phyloP scores from a whole-genome alignment of 2,888 invertebrate genomes.

The Abrostola tripartita region DNA sequence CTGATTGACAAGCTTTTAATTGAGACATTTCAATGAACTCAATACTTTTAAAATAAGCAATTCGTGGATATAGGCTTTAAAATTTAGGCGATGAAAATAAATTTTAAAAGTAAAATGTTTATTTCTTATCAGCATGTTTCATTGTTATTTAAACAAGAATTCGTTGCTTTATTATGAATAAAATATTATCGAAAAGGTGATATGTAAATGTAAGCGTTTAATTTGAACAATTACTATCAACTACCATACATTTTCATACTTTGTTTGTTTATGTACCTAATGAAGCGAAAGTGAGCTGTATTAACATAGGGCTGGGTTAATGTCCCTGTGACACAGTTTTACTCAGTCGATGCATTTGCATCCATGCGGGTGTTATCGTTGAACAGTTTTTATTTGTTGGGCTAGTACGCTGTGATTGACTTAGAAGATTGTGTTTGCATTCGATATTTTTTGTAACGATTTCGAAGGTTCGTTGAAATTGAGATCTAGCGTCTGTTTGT shows the following conservation, averaged over 20 bases:
- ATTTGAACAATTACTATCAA: too few relatives aligned
- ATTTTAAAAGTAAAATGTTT: too few relatives aligned
- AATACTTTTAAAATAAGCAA: conserved; percentile 5
- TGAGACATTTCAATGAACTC: conserved; percentile 9
- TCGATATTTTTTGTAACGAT: background rate
- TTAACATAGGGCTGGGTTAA: conserved; percentile 43
- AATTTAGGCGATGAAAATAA: too few relatives aligned
- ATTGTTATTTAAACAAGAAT: too few relatives aligned
- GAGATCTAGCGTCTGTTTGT: background rate
- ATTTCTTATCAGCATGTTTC: too few relatives aligned
- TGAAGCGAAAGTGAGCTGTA: conserved; percentile 41
- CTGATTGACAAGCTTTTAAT: conserved; percentile 23
- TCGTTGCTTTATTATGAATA: too few relatives aligned
- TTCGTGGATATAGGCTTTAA: too few relatives aligned
- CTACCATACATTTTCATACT: too few relatives aligned
- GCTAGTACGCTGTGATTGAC: conserved; percentile 18
- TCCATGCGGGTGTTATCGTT: conserved; percentile 45
- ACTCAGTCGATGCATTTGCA: conserved; percentile 29
- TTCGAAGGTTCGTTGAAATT: background rate
- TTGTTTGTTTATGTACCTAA: conserved; percentile 27
- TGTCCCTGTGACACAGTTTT: conserved; percentile 46
- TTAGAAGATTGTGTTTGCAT: conserved; percentile 6
- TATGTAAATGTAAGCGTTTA: too few relatives aligned
- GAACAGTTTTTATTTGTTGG: conserved; percentile 16
- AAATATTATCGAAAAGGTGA: too few relatives aligned